Evolutionary conservation across 2,113 vertebrate species (phyloP).

Genomic region (Phocoena phocoena): DNA sequence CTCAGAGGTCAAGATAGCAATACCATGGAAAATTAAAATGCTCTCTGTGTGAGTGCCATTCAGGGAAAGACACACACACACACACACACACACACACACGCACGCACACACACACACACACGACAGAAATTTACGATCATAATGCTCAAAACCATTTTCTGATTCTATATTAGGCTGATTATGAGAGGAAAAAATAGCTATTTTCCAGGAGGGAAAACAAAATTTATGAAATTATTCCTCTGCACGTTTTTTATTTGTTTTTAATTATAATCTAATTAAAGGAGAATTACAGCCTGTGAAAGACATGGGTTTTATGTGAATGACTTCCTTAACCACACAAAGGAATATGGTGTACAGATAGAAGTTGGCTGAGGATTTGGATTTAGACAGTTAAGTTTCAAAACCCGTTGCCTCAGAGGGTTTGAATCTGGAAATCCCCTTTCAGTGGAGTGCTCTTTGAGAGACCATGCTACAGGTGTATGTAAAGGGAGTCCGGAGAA

Average conservation of each 20-base stretch:
- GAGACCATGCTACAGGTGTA: background rate
- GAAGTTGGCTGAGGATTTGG: conserved; percentile 32
- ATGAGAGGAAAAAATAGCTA: conserved; percentile 60
- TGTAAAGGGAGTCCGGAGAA: background rate
- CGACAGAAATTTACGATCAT: conserved; percentile 60
- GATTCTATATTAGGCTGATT: conserved; percentile 62
- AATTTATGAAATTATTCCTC: conserved; percentile 63
- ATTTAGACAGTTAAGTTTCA: conserved; percentile 23
- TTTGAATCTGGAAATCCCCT: conserved; percentile 34
- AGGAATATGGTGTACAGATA: background rate
- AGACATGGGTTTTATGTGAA: conserved; percentile 43
- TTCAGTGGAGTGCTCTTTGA: background rate
- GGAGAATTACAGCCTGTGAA: conserved; percentile 38
- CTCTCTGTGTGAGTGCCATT: conserved; percentile 76
- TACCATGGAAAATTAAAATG: conserved; percentile 87
- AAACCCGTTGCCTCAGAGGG: background rate
- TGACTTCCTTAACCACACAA: conserved; percentile 10
- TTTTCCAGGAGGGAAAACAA: conserved; percentile 55
- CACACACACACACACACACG: background rate
- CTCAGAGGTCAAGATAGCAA: conserved; percentile 84
- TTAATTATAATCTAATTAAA: conserved; percentile 77
- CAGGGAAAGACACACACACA: background rate
- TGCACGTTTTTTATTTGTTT: conserved; percentile 49
- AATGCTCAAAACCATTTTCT: conserved; percentile 60
- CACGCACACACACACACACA: background rate